Evolutionary conservation across 2,113 vertebrate genomes (phyloP), one percentile per base, ranked within the genome.

Genomic region (Hiodon alosoides): DNA sequence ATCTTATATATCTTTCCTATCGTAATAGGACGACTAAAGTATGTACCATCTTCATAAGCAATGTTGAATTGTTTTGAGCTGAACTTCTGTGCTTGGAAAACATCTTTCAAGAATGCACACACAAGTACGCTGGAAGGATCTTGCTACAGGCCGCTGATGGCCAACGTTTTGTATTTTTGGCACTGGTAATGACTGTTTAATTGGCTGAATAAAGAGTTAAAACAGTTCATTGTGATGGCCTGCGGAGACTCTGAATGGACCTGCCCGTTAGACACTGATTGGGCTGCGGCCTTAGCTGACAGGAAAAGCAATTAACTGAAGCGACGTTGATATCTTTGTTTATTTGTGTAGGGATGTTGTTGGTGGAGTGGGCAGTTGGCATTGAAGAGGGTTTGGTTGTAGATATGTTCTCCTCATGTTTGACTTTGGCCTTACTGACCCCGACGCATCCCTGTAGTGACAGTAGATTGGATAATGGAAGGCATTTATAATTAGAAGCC

Each of bases 281-380:
- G 17, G 31, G 48, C 48, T 66, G 64, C 47, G 46, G 64, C 48
- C 64, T 66, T 66, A 47, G 46, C 48, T 66, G 64, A 66, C 64
- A 47, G 48, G 64, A 66, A 48, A 66, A 66, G 64, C 64, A 66
- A 66, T 66, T 66, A 66, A 47, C 46, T 66, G 9, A 47, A 11
- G 64, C 13, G 64, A 66, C 64, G 13, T 47, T 10, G 10, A 10
- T 47, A 48, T 66, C 46, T 48, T 66, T 48, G 64, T 66, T 46
- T 66, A 17, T 66, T 66, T 47, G 48, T 48, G 46, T 17, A 11
- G 16, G 8, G 9, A 17, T 10, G 64, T 11, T 48, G 46, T 10
- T 47, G 64, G 9, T 66, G 64, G 17, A 4, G 7, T 47, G 3
- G 46, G 5, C 7, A 11, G 5, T 31, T 31, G 31, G 31, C 31